Evolutionary conservation across 2,888 invertebrate genomes (phyloP).

Genomic region (Biston stratarius): DNA sequence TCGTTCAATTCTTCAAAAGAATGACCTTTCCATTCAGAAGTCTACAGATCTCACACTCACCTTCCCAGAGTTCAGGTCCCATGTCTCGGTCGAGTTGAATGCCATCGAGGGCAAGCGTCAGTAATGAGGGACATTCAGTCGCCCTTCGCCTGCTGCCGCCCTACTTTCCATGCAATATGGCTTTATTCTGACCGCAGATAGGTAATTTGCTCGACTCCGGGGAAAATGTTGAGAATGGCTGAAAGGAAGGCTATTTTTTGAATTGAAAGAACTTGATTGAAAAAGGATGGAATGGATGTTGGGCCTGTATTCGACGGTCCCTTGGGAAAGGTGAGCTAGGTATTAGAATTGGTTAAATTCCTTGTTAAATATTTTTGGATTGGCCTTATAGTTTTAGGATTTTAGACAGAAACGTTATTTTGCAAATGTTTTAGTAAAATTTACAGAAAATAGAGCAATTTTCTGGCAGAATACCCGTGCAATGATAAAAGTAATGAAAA

Average conservation of each 20-base stretch:
- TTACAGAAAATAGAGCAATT: too few relatives aligned
- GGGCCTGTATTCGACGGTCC: constrained; percentile 4
- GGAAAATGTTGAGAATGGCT: constrained; percentile 33
- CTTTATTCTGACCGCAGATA: constrained; percentile 51
- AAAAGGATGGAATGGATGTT: constrained; percentile 21
- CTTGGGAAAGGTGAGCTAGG: constrained; percentile 13
- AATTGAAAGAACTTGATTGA: constrained; percentile 32
- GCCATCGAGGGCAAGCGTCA: constrained; percentile 41
- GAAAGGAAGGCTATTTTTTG: constrained; percentile 33
- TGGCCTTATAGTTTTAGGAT: neutral
- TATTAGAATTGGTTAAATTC: constrained; percentile 25
- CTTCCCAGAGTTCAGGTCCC: constrained; percentile 15
- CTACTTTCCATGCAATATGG: constrained; percentile 56
- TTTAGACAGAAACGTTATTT: neutral
- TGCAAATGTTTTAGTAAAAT: too few relatives aligned
- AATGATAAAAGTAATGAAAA: too few relatives aligned
- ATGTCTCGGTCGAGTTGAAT: constrained; percentile 43
- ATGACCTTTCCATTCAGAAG: constrained; percentile 21
- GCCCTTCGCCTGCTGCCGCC: constrained; percentile 45
- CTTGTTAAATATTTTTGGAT: constrained; percentile 5
- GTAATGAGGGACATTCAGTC: constrained; percentile 56
- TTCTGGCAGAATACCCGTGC: too few relatives aligned
- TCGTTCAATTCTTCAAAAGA: constrained; percentile 5
- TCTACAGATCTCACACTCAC: constrained; percentile 13
- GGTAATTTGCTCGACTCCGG: constrained; percentile 37